A percentile compares a stretch with the other conserved stretches of the same genome.
phyloP scores from a whole-genome alignment of 2,113 vertebrate species.

The Glareola pratincola region DNA sequence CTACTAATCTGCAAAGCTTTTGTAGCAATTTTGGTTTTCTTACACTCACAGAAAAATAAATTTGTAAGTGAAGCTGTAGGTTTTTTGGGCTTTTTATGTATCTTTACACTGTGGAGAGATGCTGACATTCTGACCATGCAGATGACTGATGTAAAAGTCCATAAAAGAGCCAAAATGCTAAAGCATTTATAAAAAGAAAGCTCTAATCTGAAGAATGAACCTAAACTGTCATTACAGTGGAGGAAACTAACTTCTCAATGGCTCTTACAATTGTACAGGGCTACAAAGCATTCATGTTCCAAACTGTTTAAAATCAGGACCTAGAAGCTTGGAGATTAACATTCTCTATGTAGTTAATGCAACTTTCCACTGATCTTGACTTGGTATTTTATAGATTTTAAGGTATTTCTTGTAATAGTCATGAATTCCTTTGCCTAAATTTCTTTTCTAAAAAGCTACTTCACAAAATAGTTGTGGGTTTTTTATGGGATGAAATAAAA shows the following conservation, averaged over 20 bases:
- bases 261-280: not conserved
- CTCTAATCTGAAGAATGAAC: not conserved
- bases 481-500: not conserved
- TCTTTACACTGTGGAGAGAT: not conserved
- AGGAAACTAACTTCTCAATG: not conserved
- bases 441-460: not conserved
- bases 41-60: not conserved
- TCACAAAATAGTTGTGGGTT: not conserved
- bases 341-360: not conserved
- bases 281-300: not conserved
- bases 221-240: not conserved
- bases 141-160: accelerated
- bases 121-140: not conserved
- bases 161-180: not conserved
- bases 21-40: not conserved
- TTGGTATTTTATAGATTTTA: not conserved
- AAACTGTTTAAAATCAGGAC: not conserved
- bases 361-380: not conserved
- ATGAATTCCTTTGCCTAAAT: not conserved
- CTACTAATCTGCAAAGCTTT: not conserved
- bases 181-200: not conserved
- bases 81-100: not conserved
- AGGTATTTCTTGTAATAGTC: not conserved
- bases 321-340: not conserved
- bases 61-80: not conserved